Conservation (phyloP, 2,888 invertebrate species). For the Anaspis maculata region DNA sequence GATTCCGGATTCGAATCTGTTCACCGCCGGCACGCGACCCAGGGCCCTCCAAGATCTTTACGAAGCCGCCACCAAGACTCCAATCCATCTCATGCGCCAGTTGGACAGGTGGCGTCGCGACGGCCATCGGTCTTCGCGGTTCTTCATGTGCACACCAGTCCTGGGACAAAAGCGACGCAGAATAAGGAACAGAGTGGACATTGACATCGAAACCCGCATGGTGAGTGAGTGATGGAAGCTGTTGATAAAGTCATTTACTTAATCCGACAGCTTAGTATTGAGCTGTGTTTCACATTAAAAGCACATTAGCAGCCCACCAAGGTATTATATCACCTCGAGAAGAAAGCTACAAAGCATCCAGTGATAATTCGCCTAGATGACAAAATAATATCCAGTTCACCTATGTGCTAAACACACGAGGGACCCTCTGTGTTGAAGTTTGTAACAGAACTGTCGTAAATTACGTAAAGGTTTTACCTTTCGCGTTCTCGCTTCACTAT, state of each 20-base stretch:
- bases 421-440: no score
- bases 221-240: constrained; percentile 63
- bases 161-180: constrained; percentile 62
- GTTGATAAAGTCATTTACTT: no score
- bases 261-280: no score
- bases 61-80: constrained; percentile 61
- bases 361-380: no score
- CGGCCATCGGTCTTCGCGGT: constrained; percentile 54
- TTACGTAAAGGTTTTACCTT: constrained; percentile 4
- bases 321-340: no score
- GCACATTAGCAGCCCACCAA: no score
- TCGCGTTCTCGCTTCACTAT: no score
- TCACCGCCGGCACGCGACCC: constrained; percentile 67
- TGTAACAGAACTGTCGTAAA: no score
- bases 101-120: constrained; percentile 61
- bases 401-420: no score
- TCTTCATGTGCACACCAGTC: constrained; percentile 75
- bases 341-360: no score
- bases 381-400: no score
- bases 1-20: constrained; percentile 63
- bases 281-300: no score
- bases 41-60: constrained; percentile 68
- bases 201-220: constrained; percentile 82
- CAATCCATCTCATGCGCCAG: constrained; percentile 56
- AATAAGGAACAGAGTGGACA: constrained; percentile 60